A percentile compares a stretch with the other conserved stretches of the same genome.
Conservation (phyloP, 1,140 invertebrate species). For the Eubasilissa regina region DNA sequence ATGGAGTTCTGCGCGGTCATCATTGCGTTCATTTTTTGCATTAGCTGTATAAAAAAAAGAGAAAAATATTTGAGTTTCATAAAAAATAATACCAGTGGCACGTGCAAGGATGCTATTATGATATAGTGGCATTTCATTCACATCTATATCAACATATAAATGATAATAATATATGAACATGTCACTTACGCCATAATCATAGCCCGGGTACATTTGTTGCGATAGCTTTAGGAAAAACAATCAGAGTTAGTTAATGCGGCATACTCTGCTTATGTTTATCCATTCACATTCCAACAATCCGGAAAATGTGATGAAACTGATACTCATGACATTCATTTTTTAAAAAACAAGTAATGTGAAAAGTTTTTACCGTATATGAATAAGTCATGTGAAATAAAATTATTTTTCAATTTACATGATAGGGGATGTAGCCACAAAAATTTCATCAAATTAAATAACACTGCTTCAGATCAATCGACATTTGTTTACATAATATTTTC, state of each 20-base stretch:
- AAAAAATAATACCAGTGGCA: background rate
- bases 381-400: no score
- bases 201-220: slow-evolving; percentile 71
- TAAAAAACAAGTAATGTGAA: no score
- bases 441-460: no score
- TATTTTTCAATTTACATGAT: no score
- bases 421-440: no score
- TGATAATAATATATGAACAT: slow-evolving; percentile 14
- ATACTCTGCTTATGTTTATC: slow-evolving; percentile 20
- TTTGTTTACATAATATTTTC: no score
- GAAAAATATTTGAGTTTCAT: background rate
- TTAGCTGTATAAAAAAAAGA: slow-evolving; percentile 62
- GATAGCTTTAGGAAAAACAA: slow-evolving; percentile 56
- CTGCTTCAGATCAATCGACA: no score
- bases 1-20: slow-evolving; percentile 67
- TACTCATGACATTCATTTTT: no score
- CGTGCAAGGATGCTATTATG: slow-evolving; percentile 10
- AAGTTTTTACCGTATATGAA: no score
- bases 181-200: slow-evolving; percentile 72
- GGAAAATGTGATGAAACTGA: no score
- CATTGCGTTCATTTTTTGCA: slow-evolving; percentile 69
- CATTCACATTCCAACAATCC: slow-evolving; percentile 1
- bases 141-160: background rate
- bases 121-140: slow-evolving; percentile 14
- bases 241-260: slow-evolving; percentile 36